Evolutionary conservation across 2,888 invertebrate species (phyloP), one percentile per base, ranked within the genome.

Genomic region (Portevinia maculata): DNA sequence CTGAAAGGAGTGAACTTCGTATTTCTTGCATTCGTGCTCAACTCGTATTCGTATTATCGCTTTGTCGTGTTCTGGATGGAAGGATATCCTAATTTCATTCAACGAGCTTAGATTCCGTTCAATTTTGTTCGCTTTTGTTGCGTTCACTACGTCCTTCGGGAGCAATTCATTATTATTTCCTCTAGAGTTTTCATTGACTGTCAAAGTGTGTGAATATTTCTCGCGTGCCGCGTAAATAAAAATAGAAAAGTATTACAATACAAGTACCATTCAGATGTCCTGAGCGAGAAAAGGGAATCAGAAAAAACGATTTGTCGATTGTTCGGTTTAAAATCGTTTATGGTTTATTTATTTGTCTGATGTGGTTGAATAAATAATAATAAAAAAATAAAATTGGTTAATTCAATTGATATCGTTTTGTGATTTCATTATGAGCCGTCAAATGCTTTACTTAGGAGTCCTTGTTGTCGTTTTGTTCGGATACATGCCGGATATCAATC

Each of bases 31-130:
- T 34, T 34, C 34, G 34, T 34, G 3, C n/a, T 19, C 9, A 37
- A 69, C 24, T 32, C 37, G n/a, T 37, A 19, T 44, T 11, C 44
- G 11, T 17, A 19, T 9, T 8, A 19, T 17, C 44, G 19, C 57
- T 30, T 50, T 67, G 71, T 67, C 78, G 78, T 78, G 78, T 78
- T 78, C 71, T 83, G 71, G 67, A 78, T 78, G 71, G 83, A 73
- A 83, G 83, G 83, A 83, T 78, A 83, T 83, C 83, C 78, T 81
- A 71, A 81, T 81, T 76, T 65, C 59, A 65, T 76, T 62, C 70
- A 52, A 64, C 60, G 81, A 64, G 81, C 59, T 76, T 70, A 75
- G 75, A 55, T 81, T 64, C 37, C 70, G 81, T 65, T 81, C 75
- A 59, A 60, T 75, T 74, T 70, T 69, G 28, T 57, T 81, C 59